phyloP scores from a whole-genome alignment of 2,797 vertebrate genomes.

The Hydrophis major region DNA sequence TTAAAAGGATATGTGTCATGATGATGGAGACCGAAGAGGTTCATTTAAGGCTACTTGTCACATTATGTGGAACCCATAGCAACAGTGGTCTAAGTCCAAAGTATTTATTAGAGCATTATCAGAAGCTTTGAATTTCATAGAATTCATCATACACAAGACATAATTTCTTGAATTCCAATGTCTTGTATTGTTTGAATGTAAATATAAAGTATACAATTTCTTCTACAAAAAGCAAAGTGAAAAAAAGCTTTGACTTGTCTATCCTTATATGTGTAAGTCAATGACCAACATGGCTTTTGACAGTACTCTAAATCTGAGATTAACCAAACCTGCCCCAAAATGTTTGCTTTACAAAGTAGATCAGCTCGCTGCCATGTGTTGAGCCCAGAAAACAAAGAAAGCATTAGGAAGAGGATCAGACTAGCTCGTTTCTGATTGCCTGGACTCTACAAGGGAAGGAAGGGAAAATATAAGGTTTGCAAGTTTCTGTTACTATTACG shows the following conservation, averaged over 20 bases:
- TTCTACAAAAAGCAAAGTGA: background rate
- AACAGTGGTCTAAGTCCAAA: background rate
- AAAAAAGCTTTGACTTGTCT: background rate
- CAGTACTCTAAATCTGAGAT: background rate
- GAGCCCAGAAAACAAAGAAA: background rate
- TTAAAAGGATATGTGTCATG: background rate
- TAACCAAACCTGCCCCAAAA: background rate
- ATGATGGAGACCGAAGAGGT: background rate
- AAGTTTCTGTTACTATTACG: background rate
- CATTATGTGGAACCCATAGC: background rate
- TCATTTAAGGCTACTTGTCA: background rate
- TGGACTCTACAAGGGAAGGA: background rate
- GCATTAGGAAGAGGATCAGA: background rate
- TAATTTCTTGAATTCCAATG: background rate
- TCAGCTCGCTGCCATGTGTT: background rate
- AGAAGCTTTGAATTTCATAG: background rate
- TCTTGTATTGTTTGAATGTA: background rate
- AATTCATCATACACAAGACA: background rate
- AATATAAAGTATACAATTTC: background rate
- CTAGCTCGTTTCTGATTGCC: background rate
- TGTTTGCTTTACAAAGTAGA: background rate
- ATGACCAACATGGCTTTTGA: background rate
- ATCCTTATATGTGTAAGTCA: background rate
- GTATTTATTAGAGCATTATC: background rate
- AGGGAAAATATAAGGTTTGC: background rate